Base-by-base conservation (phyloP, 1,140 invertebrate species). In the Drosophila pruinosa region DNA sequence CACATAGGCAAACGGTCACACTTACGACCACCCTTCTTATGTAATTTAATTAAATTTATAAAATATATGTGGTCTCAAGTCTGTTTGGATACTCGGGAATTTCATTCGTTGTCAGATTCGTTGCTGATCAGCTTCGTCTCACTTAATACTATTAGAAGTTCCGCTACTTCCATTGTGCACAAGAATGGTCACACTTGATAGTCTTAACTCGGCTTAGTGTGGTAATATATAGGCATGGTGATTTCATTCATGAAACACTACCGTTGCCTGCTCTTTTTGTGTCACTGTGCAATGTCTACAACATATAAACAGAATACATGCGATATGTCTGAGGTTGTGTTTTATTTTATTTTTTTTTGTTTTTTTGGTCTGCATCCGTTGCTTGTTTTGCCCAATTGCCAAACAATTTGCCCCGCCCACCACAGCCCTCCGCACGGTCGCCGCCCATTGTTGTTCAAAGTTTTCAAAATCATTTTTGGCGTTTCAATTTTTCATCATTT, bases 401-500 rank as follows among this genome's bases (percentile, higher is more conserved):
- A 62, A 62, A 62, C 58, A 19, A 47, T 47, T 24, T 24, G n/a
- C 12, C 28, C 21, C 43, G 8, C 21, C 41, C 6, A 10, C 15
- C 50, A 31, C 19, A 14, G 1, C 58, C 15, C 47, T 14, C 12
- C 47, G 21, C 7, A 7, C 21, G 12, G 4, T 14, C 45, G 31
- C 24, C 45, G 34, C 21, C 34, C 34, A 53, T 63, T 53, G 45
- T 63, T 14, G 38, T 62, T 36, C 8, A n/a, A 12, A 15, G 43
- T 62, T 62, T 62, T 62, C 17, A 62, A 52, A 48, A 62, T 52
- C 45, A 31, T 63, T 63, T 63, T 63, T 63, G 45, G 34, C 59
- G 26, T 58, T 58, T 45, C 39, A 31, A 45, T 50, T 61, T 50
- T 61, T 61, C 75, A 70, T 79, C 63, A 71, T 79, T 79, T 79